Base-by-base conservation (phyloP, 2,888 invertebrate genomes). In the Axea sp. region DNA sequence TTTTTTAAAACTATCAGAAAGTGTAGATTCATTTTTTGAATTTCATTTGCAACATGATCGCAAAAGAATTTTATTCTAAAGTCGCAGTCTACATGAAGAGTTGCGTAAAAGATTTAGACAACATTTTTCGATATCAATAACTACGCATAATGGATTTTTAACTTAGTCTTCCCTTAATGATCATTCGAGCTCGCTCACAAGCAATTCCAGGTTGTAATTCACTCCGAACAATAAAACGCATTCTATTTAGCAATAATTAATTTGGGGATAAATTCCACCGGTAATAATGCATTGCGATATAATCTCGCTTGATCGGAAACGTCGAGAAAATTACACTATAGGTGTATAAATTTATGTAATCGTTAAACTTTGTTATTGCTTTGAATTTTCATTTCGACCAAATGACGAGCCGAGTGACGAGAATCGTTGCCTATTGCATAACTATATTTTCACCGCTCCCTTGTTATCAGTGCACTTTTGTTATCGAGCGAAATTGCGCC, bases 331-430 rank as follows among this genome's bases (percentile, higher is more conserved):
- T 53, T 53, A 53, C 37, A 60, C 15, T 28, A 53, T 17, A 5
- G 53, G 51, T 39, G 26, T 7, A 53, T 53, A 35, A 33, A 69
- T 69, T 60, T 53, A 60, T 69, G 53, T 26, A 69, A 60, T 60
- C 59, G 43, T 68, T 51, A 59, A 68, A 22, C 26, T 26, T 43
- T 24, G 30, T 45, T 39, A 49, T 26, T 43, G 51, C 43, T 39
- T 49, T n/a, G n/a, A n/a, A n/a, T n/a, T n/a, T n/a, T n/a, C n/a
- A 28, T 57, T 37, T 28, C 30, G 14, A n/a, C n/a, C 22, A 12
- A 7, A 24, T 5, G 51, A 35, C 4, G 37, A 12, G 37, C 28
- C 37, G 26, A 37, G 15, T 53, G 28, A 37, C 15, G 37, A 33
- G 22, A 22, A 22, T 39, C 11, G 33, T 6, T 4, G 15, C 19